phyloP scores from a whole-genome alignment of 1,140 invertebrate species.

The Drosophila simulans region DNA sequence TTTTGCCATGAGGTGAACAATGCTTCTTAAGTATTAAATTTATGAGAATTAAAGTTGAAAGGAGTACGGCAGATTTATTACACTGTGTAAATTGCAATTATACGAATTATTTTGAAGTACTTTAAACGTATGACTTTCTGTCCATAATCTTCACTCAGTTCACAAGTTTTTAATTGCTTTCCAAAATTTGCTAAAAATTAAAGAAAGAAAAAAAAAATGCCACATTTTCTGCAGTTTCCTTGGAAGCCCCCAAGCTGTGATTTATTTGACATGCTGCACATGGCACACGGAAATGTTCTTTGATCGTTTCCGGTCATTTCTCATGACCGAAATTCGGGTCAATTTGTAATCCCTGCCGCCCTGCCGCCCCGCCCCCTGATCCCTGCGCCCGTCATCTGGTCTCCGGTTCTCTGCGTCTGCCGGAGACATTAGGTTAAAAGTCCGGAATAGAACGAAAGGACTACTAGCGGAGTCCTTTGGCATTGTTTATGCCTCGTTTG shows the following conservation, averaged over 20 bases:
- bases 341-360: constrained; percentile 27
- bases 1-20: neutral
- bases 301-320: constrained; percentile 39
- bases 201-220: neutral
- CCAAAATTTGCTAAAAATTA: neutral
- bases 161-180: constrained; percentile 25
- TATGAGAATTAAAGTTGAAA: constrained; percentile 1
- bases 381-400: neutral
- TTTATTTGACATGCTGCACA: constrained; percentile 38
- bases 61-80: neutral
- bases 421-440: constrained; percentile 33
- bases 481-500: constrained; percentile 12
- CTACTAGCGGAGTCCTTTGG: neutral
- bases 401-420: constrained; percentile 6
- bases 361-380: neutral
- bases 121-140: no score
- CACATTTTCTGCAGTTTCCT: constrained; percentile 15
- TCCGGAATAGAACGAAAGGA: constrained; percentile 4
- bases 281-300: constrained; percentile 33
- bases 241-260: constrained; percentile 6
- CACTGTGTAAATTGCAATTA: neutral
- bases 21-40: constrained; percentile 1
- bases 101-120: neutral
- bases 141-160: neutral
- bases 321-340: constrained; percentile 29